Percentiles rank a stretch among this genome's conserved stretches.
Evolutionary conservation across 2,113 vertebrate genomes (phyloP).

Genomic region (Eira barbara): DNA sequence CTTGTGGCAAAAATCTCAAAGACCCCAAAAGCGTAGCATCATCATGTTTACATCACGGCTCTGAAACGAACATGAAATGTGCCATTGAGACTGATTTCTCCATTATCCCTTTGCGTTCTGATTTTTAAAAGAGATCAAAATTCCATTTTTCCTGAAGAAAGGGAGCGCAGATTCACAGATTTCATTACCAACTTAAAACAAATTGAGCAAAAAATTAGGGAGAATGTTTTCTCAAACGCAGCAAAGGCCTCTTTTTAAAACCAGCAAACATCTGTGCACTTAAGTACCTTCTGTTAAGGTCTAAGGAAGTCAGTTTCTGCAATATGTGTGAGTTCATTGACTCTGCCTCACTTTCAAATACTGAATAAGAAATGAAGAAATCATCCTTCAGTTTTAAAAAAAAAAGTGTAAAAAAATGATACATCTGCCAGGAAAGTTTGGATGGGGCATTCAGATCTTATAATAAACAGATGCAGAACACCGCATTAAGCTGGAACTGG

Average conservation of each 20-base stretch:
- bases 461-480: neutral
- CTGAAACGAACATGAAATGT: constrained; percentile 53
- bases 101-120: constrained; percentile 43
- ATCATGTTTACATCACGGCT: constrained; percentile 39
- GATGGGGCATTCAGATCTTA: constrained; percentile 57
- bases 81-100: constrained; percentile 73
- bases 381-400: constrained; percentile 59
- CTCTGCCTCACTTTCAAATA: constrained; percentile 65
- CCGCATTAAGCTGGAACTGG: neutral
- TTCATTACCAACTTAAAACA: constrained; percentile 76
- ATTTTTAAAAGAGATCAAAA: constrained; percentile 79
- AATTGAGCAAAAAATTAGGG: constrained; percentile 76
- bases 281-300: constrained; percentile 73
- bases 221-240: constrained; percentile 58
- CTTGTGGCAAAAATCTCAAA: constrained; percentile 64
- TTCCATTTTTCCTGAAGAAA: constrained; percentile 76
- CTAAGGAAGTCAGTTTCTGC: constrained; percentile 70
- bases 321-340: constrained; percentile 59
- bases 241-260: constrained; percentile 68
- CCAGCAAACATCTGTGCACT: constrained; percentile 48
- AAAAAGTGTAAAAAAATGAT: constrained; percentile 48
- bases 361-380: constrained; percentile 66
- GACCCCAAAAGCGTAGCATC: constrained; percentile 51
- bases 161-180: constrained; percentile 73
- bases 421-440: constrained; percentile 68